phyloP scores from a whole-genome alignment of 2,888 invertebrate genomes.

The Odiellus spinosus region DNA sequence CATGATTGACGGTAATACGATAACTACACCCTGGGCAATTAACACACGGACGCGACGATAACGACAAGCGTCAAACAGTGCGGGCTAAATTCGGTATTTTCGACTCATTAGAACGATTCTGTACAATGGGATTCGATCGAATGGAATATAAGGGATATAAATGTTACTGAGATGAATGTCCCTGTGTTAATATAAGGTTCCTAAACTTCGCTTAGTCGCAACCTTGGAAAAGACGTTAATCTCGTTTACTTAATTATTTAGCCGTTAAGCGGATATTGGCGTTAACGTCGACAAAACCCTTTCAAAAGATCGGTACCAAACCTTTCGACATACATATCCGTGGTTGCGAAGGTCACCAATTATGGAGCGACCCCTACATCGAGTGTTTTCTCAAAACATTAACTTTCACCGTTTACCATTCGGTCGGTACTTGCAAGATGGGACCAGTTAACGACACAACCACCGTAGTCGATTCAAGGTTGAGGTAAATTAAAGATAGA shows the following conservation, averaged over 20 bases:
- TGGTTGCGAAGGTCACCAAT: conserved; percentile 39
- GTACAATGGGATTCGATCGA: too few species aligned
- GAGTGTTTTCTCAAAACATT: conserved; percentile 73
- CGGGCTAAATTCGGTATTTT: too few species aligned
- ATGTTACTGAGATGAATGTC: too few species aligned
- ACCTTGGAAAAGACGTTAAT: too few species aligned
- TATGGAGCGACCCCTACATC: conserved; percentile 55
- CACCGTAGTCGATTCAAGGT: conserved; percentile 67
- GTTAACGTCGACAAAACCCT: conserved; percentile 56
- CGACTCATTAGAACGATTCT: too few species aligned
- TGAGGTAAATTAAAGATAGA: conserved; percentile 31
- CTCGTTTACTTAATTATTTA: too few species aligned
- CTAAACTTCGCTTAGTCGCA: too few species aligned
- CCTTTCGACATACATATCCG: conserved; percentile 58
- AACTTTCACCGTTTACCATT: conserved; percentile 80
- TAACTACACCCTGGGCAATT: too few species aligned
- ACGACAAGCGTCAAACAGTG: too few species aligned
- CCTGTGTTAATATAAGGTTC: too few species aligned
- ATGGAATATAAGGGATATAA: too few species aligned
- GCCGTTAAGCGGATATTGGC: conserved; percentile 34
- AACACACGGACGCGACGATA: too few species aligned
- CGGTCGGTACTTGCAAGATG: conserved; percentile 76
- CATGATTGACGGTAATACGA: conserved; percentile 57
- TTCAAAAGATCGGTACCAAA: conserved; percentile 60
- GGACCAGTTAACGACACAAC: conserved; percentile 57